These are phyloP conservation scores for Hybognathus amarus DNA, from an alignment of 2,797 vertebrate species.

Conservation along the genomic window DNA sequence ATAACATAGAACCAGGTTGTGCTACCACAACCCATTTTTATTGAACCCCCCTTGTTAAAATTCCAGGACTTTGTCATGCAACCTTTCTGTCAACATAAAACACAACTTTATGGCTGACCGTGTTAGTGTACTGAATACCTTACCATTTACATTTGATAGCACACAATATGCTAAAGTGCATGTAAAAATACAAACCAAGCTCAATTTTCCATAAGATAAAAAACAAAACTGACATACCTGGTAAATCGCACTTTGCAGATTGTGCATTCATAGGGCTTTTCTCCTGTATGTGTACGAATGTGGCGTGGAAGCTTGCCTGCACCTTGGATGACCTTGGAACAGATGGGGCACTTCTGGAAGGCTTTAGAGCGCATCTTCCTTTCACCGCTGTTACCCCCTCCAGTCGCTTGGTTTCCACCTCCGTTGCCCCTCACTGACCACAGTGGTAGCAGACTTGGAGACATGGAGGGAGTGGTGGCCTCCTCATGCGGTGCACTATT, in stretches of 20 bases:
- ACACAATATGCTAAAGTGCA: constrained; percentile 8
- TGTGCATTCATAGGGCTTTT: constrained; percentile 97
- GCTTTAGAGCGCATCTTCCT: constrained; percentile 99
- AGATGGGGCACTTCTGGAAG: constrained; percentile 99
- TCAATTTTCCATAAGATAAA: background rate
- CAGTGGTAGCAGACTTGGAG: constrained; percentile 73
- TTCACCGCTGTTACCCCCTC: constrained; percentile 77
- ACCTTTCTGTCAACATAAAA: constrained; percentile 73
- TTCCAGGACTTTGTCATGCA: constrained; percentile 80
- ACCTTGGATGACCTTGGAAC: constrained; percentile 99
- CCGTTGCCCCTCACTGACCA: constrained; percentile 75
- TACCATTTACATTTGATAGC: constrained; percentile 47
- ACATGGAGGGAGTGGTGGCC: constrained; percentile 76
- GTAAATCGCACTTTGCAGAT: constrained; percentile 99
- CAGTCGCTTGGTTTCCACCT: constrained; percentile 65
- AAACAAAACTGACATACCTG: constrained; percentile 79
- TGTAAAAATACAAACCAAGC: background rate
- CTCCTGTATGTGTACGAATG: constrained; percentile 97
- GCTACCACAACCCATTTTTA: constrained; percentile 76
- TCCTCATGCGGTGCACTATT: constrained; percentile 87
- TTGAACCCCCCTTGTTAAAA: constrained; percentile 76
- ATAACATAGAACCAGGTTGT: constrained; percentile 69
- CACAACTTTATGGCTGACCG: constrained; percentile 68
- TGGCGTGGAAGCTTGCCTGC: constrained; percentile 98
- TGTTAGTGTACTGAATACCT: constrained; percentile 51